Base-by-base conservation (phyloP, 2,113 vertebrate genomes). In the Trematomus loennbergii region DNA sequence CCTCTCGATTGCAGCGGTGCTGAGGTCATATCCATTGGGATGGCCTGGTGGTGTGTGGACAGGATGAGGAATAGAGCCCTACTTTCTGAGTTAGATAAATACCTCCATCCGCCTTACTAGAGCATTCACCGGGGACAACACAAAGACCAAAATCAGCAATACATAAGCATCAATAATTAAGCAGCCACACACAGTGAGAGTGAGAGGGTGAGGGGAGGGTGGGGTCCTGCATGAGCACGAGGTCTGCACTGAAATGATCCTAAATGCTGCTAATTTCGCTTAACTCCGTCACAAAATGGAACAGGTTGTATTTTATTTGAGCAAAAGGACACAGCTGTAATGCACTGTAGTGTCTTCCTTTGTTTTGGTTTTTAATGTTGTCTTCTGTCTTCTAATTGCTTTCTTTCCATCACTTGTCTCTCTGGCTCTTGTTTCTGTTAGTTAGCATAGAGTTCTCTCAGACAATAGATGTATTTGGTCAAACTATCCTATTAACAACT, bases 111-210 rank as follows among this genome's bases (percentile, higher is more conserved):
- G 72, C 92, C 86, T 83, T 74, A 86, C 70, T 12, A 54, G 88
- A 93, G 87, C 92, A 80, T 86, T 86, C 94, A 88, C 90, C 57
- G n/a, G 94, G 94, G 94, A 94, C 84, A 83, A 79, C 87, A 90
- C 93, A 93, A 94, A 94, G 86, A 93, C 89, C 88, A 91, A 95
- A 94, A 94, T 94, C 93, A 95, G 94, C 93, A 92, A 94, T 91
- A 94, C 91, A 92, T 90, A 92, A 92, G 90, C 93, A 95, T 95
- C 81, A 95, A 96, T 96, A 96, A 96, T 95, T 94, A 94, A 95
- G 90, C 82, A 94, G 84, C 89, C 87, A 86, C 90, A 93, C 90
- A 83, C 82, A 79, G 29, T 29, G 25, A 25, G 79, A 74, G 78
- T 63, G 81, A 83, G 74, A 75, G 72, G 80, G 79, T 58, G 59